Evolutionary conservation across 2,888 invertebrate species (phyloP), one percentile per base, ranked within the genome.

Genomic region (Andrena dorsata): DNA sequence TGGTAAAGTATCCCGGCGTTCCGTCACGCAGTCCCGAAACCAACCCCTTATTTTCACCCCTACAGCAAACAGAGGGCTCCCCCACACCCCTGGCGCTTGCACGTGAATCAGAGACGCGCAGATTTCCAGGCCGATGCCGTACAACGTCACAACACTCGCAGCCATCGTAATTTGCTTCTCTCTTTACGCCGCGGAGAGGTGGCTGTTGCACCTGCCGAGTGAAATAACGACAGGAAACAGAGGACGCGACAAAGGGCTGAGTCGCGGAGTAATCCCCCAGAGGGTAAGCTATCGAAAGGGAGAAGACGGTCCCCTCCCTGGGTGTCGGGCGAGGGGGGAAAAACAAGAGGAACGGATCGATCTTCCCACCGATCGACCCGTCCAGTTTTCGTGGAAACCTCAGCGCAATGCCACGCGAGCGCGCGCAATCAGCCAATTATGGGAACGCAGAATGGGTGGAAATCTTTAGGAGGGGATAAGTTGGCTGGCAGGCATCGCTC

Each of bases 381-480:
- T 2, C 60, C 65, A 73, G 76, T 79, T 80, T 85, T 85, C 70
- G 26, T 69, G 16, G 53, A 76, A 76, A 78, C 70, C 41, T 23
- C 23, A 60, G n/a, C 53, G 53, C 53, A 58, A 65, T 56, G 61
- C 3, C 63, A 51, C 16, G 80, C 35, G 61, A 64, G 20, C 60
- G 47, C 68, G 41, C 49, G 79, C 63, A 72, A 77, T 66, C 66
- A 74, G 73, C 70, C 80, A 86, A 86, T 86, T 86, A 86, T 76
- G 71, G 76, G n/a, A 58, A 56, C 47, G 61, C 60, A 66, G 61
- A 82, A 80, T 78, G 60, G 74, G 32, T 41, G 61, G 78, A 77
- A 86, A 86, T 86, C 82, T 86, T 82, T 70, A 35, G 70, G 56
- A 68, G 79, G 74, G 53, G 81, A 74, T 84, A 84, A 82, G 84